Base-by-base conservation (phyloP, 2,113 vertebrate species). In the Brachyistius frenatus region DNA sequence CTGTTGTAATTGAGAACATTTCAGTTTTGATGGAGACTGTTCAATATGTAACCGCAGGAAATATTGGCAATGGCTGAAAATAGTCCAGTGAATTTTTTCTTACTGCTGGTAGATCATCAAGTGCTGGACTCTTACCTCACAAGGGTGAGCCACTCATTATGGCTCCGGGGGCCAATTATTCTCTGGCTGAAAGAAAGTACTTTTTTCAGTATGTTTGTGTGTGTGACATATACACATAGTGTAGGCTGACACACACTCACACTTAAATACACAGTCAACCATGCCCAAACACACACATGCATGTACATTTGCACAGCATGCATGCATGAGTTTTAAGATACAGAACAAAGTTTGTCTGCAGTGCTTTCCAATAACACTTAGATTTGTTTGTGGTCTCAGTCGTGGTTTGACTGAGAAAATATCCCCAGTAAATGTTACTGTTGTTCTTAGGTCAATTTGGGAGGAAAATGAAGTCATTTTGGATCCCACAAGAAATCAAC, bases 101-200 rank as follows among this genome's bases (percentile, higher is more conserved):
- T n/a, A 39, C 35, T 78, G 47, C 76, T 63, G 76, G 73, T 76
- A 74, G 62, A 74, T 84, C 75, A 83, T 89, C 69, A 91, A 23
- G 58, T 78, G 67, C 76, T 78, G 87, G 58, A 75, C 81, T 90
- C 90, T 78, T 66, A 80, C 63, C 79, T 89, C 78, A 86, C 77
- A 76, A 73, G 56, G 64, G 32, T 81, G 71, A 92, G 66, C 60
- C 72, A 54, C 73, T 91, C 77, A 53, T 80, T 76, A 83, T 55
- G 71, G 74, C 88, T 88, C 90, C 32, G 33, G 89, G 79, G 91
- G 72, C 87, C 92, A 92, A 94, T 92, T 93, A 93, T 88, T 88
- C 65, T 81, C 66, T 9, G 39, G 65, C 90, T 83, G 66, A 89
- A 86, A 86, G 79, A 85, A 90, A 79, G 61, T 68, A 23, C 69